These are phyloP conservation scores for Carcina quercana DNA, from an alignment of 2,888 invertebrate species.

Conservation along the genomic window DNA sequence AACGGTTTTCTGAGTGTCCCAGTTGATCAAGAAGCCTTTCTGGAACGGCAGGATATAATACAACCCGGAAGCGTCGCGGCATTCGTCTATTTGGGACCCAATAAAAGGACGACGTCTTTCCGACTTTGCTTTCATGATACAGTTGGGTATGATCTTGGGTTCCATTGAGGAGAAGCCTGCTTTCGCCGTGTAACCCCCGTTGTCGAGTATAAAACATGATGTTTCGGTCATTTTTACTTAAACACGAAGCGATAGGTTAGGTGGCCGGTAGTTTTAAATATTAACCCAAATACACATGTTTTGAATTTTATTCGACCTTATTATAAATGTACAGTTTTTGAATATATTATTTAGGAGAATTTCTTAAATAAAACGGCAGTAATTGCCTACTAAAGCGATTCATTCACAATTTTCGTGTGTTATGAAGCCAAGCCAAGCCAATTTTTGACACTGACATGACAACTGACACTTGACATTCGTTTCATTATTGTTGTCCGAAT, in stretches of 20 bases:
- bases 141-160: conserved; percentile 91
- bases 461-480: no score
- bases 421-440: no score
- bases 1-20: conserved; percentile 96
- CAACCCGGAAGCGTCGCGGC: conserved; percentile 95
- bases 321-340: no score
- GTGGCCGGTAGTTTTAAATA: conserved; percentile 36
- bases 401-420: no score
- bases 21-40: conserved; percentile 95
- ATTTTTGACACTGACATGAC: no score
- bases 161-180: conserved; percentile 83
- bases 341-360: no score
- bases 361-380: no score
- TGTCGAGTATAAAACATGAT: conserved; percentile 84
- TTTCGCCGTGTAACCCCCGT: conserved; percentile 92
- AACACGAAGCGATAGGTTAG: conserved; percentile 12
- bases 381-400: no score
- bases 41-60: conserved; percentile 96
- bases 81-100: conserved; percentile 94
- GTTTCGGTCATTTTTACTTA: conserved; percentile 45
- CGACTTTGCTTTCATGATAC: conserved; percentile 98
- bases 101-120: conserved; percentile 95
- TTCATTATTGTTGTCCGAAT: no score
- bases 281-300: no score
- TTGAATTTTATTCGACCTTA: no score